Evolutionary conservation across 2,113 vertebrate genomes (phyloP).

Genomic region (Chaetodon trifascialis): DNA sequence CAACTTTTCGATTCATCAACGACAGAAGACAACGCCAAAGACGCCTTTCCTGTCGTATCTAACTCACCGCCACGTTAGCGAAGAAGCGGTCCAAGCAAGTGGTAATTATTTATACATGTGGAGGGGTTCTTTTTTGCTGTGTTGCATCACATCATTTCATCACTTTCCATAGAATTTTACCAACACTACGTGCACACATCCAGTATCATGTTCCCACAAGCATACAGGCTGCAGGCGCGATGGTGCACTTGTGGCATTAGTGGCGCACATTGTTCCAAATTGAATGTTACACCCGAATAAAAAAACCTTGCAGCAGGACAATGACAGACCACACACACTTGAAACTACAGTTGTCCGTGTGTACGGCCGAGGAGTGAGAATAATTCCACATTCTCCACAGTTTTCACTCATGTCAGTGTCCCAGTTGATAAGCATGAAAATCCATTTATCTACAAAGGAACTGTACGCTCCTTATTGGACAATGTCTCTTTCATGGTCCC

Average conservation of each 20-base stretch:
- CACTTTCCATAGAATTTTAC: not conserved
- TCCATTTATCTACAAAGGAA: constrained; percentile 82
- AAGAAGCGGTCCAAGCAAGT: not conserved
- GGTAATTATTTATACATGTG: not conserved
- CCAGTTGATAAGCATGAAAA: constrained; percentile 80
- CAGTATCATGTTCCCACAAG: not conserved
- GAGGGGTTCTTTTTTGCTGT: not conserved
- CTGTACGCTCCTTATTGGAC: constrained; percentile 72
- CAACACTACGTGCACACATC: too few species aligned
- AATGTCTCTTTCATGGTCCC: constrained; percentile 82
- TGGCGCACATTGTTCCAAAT: constrained; percentile 24
- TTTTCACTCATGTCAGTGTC: constrained; percentile 81
- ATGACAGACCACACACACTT: constrained; percentile 76
- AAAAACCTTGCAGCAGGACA: constrained; percentile 51
- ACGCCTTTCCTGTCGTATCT: too few species aligned
- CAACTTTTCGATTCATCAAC: too few species aligned
- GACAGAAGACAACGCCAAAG: too few species aligned
- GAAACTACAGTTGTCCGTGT: constrained; percentile 66
- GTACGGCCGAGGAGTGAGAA: constrained; percentile 56
- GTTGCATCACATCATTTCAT: not conserved
- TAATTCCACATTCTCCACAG: constrained; percentile 83
- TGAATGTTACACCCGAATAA: constrained; percentile 25
- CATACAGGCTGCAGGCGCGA: not conserved
- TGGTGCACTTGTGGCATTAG: constrained; percentile 22
- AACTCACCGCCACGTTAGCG: too few species aligned